Evolutionary conservation across 2,113 vertebrate genomes (phyloP).

Genomic region (Nipponia nippon): DNA sequence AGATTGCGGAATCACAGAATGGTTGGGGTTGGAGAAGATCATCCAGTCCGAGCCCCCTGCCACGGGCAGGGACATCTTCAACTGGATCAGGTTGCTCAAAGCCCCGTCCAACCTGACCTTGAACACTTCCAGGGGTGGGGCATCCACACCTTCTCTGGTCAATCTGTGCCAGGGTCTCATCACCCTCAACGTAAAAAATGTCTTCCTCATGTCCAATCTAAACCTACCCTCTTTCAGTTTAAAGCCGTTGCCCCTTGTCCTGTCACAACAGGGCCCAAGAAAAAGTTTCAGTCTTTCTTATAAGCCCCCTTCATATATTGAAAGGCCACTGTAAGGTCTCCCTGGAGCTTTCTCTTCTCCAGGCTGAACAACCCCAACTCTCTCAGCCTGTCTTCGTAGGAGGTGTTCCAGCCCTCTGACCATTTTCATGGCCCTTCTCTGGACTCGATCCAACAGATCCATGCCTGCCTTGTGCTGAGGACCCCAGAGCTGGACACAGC

Average conservation of each 20-base stretch:
- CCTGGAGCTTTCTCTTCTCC: neutral
- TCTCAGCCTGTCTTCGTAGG: neutral
- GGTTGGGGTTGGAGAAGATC: neutral
- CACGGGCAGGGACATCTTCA: neutral
- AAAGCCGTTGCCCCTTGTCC: neutral
- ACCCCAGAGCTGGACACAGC: fast-evolving
- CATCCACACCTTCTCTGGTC: neutral
- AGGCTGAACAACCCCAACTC: neutral
- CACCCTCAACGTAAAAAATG: fast-evolving
- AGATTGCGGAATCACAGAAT: neutral
- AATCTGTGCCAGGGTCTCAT: neutral
- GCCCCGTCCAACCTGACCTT: neutral
- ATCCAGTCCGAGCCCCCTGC: neutral
- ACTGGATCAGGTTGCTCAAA: neutral
- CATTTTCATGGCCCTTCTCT: fast-evolving
- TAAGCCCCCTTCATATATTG: neutral
- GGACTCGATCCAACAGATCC: neutral
- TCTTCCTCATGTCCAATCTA: neutral
- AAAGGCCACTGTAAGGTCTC: neutral
- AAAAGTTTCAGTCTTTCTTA: neutral
- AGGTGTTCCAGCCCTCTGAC: neutral
- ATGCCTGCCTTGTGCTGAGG: fast-evolving
- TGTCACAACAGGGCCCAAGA: neutral
- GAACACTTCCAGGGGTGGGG: neutral
- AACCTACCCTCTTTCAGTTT: neutral